Base-by-base conservation (phyloP, 2,113 vertebrate genomes). In the Probosciger aterrimus region DNA sequence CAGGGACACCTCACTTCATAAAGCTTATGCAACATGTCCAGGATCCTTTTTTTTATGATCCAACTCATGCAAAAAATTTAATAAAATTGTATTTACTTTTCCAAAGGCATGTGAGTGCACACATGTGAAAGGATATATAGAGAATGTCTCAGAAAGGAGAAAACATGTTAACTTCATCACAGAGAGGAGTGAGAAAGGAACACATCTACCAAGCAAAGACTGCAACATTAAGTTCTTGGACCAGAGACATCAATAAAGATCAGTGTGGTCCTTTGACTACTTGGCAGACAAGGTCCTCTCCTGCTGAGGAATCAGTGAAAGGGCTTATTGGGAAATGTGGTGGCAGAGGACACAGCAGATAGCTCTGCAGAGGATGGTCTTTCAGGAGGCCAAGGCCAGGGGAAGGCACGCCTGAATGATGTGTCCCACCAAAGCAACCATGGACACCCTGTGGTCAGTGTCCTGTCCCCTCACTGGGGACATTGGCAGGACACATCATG, bases 41-140 rank as follows among this genome's bases (percentile, higher is more conserved):
- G 82, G 79, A 89, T 91, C 81, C 64, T 10, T n/a, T 57, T 43
- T 62, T 87, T 86, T 70, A 95, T 90, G 65, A 90, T 67, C 50
- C 71, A 94, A 57, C 60, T 60, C 92, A 74, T 64, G 94, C 71
- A 95, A 93, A 83, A 75, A 93, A 86, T 75, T 93, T 95, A 95
- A 96, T 97, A 96, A 96, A 91, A 57, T 11, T 28, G 11, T 79
- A 84, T 95, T 96, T 94, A 64, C 78, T 90, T 86, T 95, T 69
- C 84, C 86, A 85, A 93, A 92, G 69, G 82, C 76, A 39, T 24
- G 25, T 46, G 46, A 73, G 83, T 11, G 84, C 86, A 79, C 84
- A 73, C 30, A 33, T 89, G 91, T 60, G 93, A 59, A 52, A 39
- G 89, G 55, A 79, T 43, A 37, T 18, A 41, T 13, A 19, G 18